Percentiles rank a stretch among this genome's conserved stretches.
phyloP scores from a whole-genome alignment of 2,113 vertebrate species.

The Fulica atra region DNA sequence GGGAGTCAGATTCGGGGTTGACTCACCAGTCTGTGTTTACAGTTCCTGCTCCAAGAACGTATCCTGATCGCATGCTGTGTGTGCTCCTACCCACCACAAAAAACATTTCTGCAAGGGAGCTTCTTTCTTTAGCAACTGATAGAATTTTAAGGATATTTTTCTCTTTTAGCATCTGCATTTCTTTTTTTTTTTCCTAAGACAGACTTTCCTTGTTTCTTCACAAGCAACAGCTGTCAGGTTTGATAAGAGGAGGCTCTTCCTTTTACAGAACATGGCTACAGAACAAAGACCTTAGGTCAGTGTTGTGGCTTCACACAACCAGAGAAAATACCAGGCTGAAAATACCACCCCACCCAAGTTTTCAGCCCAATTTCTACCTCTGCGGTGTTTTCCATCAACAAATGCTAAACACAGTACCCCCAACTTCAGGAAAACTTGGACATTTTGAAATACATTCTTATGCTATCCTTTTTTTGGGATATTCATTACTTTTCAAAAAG shows the following conservation, averaged over 20 bases:
- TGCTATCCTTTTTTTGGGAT: not conserved
- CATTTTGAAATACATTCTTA: not conserved
- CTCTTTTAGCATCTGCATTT: not conserved
- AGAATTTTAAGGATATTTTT: not conserved
- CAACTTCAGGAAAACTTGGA: not conserved
- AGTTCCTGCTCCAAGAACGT: not conserved
- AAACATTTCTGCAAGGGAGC: slow-evolving; percentile 21
- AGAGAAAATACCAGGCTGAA: not conserved
- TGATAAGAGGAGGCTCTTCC: not conserved
- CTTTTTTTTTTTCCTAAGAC: not conserved
- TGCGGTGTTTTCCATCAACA: not conserved
- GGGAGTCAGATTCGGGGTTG: not conserved
- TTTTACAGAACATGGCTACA: not conserved
- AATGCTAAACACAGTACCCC: not conserved
- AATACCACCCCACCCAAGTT: not conserved
- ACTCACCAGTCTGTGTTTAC: not conserved
- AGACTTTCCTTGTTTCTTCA: not conserved
- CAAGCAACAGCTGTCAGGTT: not conserved
- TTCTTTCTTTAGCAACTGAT: not conserved
- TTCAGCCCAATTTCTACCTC: not conserved
- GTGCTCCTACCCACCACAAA: not conserved
- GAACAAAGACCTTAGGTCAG: not conserved
- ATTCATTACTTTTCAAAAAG: not conserved
- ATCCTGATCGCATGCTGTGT: not conserved
- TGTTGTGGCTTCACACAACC: not conserved